Conservation (phyloP, 1,140 invertebrate genomes). For the Caenorhabditis remanei region DNA sequence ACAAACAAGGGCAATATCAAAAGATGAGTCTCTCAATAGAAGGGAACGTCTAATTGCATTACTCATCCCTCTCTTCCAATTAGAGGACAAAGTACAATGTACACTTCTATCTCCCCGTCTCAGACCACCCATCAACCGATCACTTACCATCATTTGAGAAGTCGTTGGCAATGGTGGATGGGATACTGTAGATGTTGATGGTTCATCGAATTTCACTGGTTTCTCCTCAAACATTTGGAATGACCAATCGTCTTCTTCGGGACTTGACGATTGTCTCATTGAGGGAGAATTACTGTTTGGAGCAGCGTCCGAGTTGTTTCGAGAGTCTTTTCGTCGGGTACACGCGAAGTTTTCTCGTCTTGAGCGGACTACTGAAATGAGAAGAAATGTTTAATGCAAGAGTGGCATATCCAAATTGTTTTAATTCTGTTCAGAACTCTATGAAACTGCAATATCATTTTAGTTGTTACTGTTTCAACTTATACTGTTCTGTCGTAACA, state of each 20-base stretch:
- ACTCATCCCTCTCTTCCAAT: background rate
- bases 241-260: constrained; percentile 37
- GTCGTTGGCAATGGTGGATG: background rate
- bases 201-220: background rate
- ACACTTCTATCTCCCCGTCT: too few relatives aligned
- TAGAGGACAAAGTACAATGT: constrained; percentile 38
- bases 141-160: constrained; percentile 14
- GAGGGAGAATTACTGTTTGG: constrained; percentile 31
- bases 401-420: too few relatives aligned
- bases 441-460: too few relatives aligned
- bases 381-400: background rate
- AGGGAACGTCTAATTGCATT: constrained; percentile 38
- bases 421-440: too few relatives aligned
- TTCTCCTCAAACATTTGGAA: constrained; percentile 44
- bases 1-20: constrained; percentile 37
- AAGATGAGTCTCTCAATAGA: background rate
- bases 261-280: constrained; percentile 16
- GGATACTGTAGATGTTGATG: background rate
- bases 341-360: constrained; percentile 34
- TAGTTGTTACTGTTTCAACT: too few relatives aligned
- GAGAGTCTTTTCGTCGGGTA: constrained; percentile 36
- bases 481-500: too few relatives aligned
- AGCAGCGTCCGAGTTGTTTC: constrained; percentile 19
- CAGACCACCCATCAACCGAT: constrained; percentile 6
- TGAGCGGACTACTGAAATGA: constrained; percentile 9